Base-by-base conservation (phyloP, 2,797 vertebrate genomes). In the Neomorphus geoffroyi region DNA sequence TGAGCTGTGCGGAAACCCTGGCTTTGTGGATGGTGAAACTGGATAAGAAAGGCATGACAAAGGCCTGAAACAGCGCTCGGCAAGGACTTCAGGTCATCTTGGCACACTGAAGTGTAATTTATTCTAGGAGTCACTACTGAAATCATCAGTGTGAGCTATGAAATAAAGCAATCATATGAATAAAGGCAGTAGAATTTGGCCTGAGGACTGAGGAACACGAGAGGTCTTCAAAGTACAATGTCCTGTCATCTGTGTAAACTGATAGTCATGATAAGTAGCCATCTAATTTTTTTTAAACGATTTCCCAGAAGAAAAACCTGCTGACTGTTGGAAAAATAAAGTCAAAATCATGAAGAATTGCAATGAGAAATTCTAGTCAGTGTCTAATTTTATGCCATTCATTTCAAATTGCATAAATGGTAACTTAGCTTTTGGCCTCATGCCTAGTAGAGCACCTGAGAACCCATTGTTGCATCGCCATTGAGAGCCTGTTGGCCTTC, bases 391-490 rank as follows among this genome's bases (percentile, higher is more conserved):
- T 71, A 58, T 90, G 60, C 77, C 45, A 50, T 91, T 94, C 90
- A 77, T 96, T 96, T 93, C 78, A 79, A 93, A 90, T 45, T 77
- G 48, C 73, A 26, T 90, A 88, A 88, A 90, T 39, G 74, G 91
- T 75, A 92, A 86, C 91, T 73, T 85, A 39, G 72, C 50, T 86
- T 57, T 87, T 95, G 96, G 93, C 71, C 53, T 80, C 2, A 0
- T 71, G 86, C 94, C 93, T 93, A 22, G 32, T 43, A 74, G 62
- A 92, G 78, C 90, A 94, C 94, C 92, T 90, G 94, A 94, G 91
- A 96, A 61, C 37, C 16, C 71, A 82, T 80, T 45, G 43, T 81
- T 95, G 92, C 89, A 81, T 88, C 90, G 88, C 71, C 82, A 84
- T 2, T 2, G 17, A 73, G 87, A 96, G 86, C 46, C 78, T 60